Percentiles rank a stretch among this genome's conserved stretches.
Evolutionary conservation across 2,888 invertebrate genomes (phyloP).

Genomic region (Ypsolopha sequella): DNA sequence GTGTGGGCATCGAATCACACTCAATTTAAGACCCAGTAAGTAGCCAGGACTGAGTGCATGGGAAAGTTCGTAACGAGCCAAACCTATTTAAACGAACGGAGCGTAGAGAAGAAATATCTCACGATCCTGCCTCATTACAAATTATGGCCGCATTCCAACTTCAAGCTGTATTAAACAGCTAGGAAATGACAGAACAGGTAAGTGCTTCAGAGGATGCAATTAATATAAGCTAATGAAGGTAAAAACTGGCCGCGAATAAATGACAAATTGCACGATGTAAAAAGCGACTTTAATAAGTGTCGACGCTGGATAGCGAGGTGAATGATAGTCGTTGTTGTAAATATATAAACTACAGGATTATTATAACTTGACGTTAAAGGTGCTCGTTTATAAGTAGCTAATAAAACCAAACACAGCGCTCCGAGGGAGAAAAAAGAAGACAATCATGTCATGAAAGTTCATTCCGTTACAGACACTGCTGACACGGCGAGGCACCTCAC

Average conservation of each 20-base stretch:
- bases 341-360: slow-evolving; percentile 6
- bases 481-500: slow-evolving; percentile 59
- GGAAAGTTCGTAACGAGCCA: slow-evolving; percentile 57
- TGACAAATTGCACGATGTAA: slow-evolving; percentile 47
- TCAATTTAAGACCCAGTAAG: slow-evolving; percentile 25
- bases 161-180: slow-evolving; percentile 40
- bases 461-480: slow-evolving; percentile 35
- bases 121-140: slow-evolving; percentile 66
- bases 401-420: too few species aligned
- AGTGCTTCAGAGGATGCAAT: slow-evolving; percentile 15
- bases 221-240: slow-evolving; percentile 47
- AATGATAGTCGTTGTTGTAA: slow-evolving; percentile 10
- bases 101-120: slow-evolving; percentile 61
- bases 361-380: too few species aligned
- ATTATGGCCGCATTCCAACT: slow-evolving; percentile 65
- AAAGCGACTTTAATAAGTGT: slow-evolving; percentile 28
- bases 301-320: slow-evolving; percentile 15
- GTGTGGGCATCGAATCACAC: slow-evolving; percentile 37
- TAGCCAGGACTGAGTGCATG: slow-evolving; percentile 28
- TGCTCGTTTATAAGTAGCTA: too few species aligned
- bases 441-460: slow-evolving; percentile 41
- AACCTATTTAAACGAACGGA: slow-evolving; percentile 54
- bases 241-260: slow-evolving; percentile 43
- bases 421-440: slow-evolving; percentile 16
- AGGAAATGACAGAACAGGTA: slow-evolving; percentile 27